phyloP scores from a whole-genome alignment of 1,140 invertebrate genomes.

The Drosophila parvula region DNA sequence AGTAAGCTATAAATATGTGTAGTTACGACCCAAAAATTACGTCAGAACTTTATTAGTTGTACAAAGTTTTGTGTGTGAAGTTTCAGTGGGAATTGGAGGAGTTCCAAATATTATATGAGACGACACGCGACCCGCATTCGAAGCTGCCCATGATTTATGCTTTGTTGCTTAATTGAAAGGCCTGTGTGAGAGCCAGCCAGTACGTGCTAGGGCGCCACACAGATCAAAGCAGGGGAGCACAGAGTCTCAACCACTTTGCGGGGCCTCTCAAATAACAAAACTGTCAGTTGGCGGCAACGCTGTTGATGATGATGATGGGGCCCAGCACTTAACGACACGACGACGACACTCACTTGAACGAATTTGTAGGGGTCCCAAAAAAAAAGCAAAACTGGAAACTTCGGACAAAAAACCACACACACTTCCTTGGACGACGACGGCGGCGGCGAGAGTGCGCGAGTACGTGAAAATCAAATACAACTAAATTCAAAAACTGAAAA shows the following conservation, averaged over 20 bases:
- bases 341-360: constrained; percentile 51
- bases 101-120: neutral
- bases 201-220: constrained; percentile 22
- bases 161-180: constrained; percentile 65
- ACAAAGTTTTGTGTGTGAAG: no score
- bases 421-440: constrained; percentile 26
- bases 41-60: constrained; percentile 17
- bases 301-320: constrained; percentile 24
- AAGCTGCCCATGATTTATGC: constrained; percentile 35
- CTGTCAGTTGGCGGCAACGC: constrained; percentile 19
- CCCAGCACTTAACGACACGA: constrained; percentile 43
- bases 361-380: constrained; percentile 18
- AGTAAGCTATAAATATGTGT: no score
- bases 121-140: constrained; percentile 51
- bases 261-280: constrained; percentile 47
- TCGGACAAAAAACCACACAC: constrained; percentile 35
- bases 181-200: constrained; percentile 53
- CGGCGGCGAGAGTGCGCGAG: constrained; percentile 61
- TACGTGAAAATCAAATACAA: constrained; percentile 77
- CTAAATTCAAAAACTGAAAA: constrained; percentile 79
- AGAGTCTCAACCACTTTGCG: constrained; percentile 18
- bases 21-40: constrained; percentile 16
- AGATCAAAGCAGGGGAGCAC: constrained; percentile 5
- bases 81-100: neutral
- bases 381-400: constrained; percentile 27